These are phyloP conservation scores for Pollenia griseotomentosa DNA, from an alignment of 2,888 invertebrate genomes.

Conservation along the genomic window DNA sequence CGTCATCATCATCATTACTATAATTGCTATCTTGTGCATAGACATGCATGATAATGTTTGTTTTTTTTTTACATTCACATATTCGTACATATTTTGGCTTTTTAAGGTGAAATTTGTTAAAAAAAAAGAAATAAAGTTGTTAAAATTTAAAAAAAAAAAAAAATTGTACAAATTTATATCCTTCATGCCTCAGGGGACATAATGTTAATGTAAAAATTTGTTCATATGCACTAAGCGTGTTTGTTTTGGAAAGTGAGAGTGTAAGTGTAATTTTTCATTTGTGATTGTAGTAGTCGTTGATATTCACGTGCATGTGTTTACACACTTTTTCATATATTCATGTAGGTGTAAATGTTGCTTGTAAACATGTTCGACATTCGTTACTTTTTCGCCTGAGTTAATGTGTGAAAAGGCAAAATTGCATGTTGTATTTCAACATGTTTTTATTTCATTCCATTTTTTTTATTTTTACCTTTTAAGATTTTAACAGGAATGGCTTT, in stretches of 20 bases:
- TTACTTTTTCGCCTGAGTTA: slow-evolving; percentile 53
- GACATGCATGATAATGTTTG: slow-evolving; percentile 16
- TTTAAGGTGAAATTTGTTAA: slow-evolving; percentile 23
- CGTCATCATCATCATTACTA: slow-evolving; percentile 59
- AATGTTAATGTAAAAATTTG: slow-evolving; percentile 67
- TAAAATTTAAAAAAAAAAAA: not conserved
- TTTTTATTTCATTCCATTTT: slow-evolving; percentile 10
- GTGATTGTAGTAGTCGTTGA: slow-evolving; percentile 24
- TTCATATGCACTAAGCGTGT: slow-evolving; percentile 53
- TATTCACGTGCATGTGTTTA: not conserved
- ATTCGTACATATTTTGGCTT: not conserved
- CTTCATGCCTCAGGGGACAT: slow-evolving; percentile 69
- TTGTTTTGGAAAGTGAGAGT: slow-evolving; percentile 47
- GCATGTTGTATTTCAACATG: slow-evolving; percentile 47
- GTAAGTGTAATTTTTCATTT: slow-evolving; percentile 34
- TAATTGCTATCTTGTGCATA: slow-evolving; percentile 68
- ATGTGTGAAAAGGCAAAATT: slow-evolving; percentile 45
- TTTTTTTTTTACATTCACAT: not conserved
- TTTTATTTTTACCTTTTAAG: not conserved
- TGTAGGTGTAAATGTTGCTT: not conserved
- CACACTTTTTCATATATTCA: not conserved
- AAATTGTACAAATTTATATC: slow-evolving; percentile 59
- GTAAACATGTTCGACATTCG: slow-evolving; percentile 47
- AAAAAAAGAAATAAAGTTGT: not conserved
- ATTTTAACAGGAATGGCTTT: slow-evolving; percentile 22